A percentile compares a stretch with the other conserved stretches of the same genome.
phyloP scores from a whole-genome alignment of 2,113 vertebrate species.

The Opisthocomus hoazin region DNA sequence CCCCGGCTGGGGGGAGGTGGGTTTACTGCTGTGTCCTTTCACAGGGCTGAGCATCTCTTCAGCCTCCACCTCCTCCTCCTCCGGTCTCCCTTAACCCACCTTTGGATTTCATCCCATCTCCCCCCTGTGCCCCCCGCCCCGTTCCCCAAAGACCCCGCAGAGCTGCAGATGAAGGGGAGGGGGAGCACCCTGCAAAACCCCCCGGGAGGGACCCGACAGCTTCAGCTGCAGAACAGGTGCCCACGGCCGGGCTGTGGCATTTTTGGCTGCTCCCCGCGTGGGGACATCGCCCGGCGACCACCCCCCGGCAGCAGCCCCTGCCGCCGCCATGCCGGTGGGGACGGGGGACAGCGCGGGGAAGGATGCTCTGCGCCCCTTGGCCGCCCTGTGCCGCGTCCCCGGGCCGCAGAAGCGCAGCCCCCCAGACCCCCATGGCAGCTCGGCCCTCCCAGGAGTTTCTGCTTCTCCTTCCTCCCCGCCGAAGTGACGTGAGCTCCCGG shows the following conservation, averaged over 20 bases:
- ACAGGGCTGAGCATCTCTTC: not conserved
- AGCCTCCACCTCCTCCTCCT: not conserved
- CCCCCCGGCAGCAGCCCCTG: not conserved
- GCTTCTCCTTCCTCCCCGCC: not conserved
- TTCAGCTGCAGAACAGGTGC: not conserved
- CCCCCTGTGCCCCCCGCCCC: accelerated
- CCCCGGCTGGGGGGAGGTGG: not conserved
- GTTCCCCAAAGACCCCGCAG: not conserved
- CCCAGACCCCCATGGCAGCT: accelerated
- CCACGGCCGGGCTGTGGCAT: accelerated
- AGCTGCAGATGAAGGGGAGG: accelerated
- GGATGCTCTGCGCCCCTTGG: not conserved
- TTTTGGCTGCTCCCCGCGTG: accelerated
- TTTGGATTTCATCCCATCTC: not conserved
- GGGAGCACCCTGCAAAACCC: accelerated
- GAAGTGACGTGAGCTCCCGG: not conserved
- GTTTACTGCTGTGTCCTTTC: not conserved
- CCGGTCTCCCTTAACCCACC: accelerated
- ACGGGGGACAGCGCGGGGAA: not conserved
- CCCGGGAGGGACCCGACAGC: accelerated
- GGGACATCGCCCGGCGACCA: not conserved
- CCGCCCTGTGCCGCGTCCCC: not conserved
- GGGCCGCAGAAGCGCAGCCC: not conserved
- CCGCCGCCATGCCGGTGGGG: not conserved
- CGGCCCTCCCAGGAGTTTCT: not conserved